phyloP scores from a whole-genome alignment of 1,140 invertebrate species.

The Papilio machaon region DNA sequence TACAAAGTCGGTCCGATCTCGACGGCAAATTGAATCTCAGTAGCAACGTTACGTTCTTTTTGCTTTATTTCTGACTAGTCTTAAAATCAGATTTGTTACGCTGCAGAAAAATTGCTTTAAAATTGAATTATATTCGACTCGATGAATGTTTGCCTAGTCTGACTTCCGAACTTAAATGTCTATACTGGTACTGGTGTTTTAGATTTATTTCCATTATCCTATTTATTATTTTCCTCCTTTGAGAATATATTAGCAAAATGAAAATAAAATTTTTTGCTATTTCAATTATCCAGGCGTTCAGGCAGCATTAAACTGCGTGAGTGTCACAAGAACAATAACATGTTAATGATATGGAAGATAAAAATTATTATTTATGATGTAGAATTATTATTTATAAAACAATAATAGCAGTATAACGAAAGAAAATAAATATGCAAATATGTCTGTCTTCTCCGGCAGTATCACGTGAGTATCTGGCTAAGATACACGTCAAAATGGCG shows the following conservation, averaged over 20 bases:
- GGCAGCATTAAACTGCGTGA: too few species aligned
- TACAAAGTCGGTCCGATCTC: conserved; percentile 1
- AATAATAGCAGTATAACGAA: background rate
- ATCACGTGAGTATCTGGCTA: background rate
- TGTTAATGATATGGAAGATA: background rate
- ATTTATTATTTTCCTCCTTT: background rate
- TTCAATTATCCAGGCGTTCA: background rate
- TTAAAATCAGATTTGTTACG: conserved; percentile 20
- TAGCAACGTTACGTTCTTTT: conserved; percentile 6
- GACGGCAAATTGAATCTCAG: conserved; percentile 16
- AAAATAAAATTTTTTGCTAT: background rate
- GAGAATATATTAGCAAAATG: background rate
- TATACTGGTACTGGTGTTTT: background rate
- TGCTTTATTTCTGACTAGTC: conserved; percentile 15
- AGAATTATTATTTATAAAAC: background rate
- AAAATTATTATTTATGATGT: background rate
- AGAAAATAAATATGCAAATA: too few species aligned
- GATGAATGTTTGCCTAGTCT: background rate
- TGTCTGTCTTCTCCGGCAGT: background rate
- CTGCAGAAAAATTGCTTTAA: conserved; percentile 19
- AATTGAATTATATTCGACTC: conserved; percentile 2
- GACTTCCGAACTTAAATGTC: background rate
- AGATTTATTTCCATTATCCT: background rate
- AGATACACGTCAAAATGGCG: conserved; percentile 51
- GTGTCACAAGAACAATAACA: background rate